Evolutionary conservation across 1,140 invertebrate genomes (phyloP), one percentile per base, ranked within the genome.

Genomic region (Pseudoatta argentina): DNA sequence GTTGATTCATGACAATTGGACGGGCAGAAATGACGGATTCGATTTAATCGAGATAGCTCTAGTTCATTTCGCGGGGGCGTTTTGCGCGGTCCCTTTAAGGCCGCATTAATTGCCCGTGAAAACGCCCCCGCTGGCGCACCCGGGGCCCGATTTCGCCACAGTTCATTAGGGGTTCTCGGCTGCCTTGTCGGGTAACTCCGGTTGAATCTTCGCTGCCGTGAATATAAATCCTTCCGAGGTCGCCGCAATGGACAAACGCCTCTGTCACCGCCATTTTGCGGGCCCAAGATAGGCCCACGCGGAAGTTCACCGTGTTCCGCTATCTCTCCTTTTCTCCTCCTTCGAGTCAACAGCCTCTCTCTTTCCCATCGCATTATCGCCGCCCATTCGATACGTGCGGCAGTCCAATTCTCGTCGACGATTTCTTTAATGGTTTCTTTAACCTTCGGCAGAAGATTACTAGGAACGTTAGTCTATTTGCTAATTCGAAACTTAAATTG

Each of bases 51-150:
- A 76, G 63, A 88, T 59, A 39, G 71, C 39, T 27, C 55, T 63
- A 48, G 27, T 61, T 53, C 53, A 55, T 81, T 88, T 57, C 72
- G 86, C 83, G 85, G 67, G 85, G 86, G 90, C 87, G 90, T 87
- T 88, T 67, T 82, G 61, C 51, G 82, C 64, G 24, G 67, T 21
- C 82, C 83, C 79, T 88, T 86, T 79, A 91, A 91, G 79, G 59
- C 71, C 81, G 85, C 89, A 91, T 91, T 92, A 93, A 93, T 92
- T 92, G 89, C 87, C 81, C 83, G 89, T 91, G 88, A 91, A 92
- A 92, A 91, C 87, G 89, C 90, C 88, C 71, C 85, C 90, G 87
- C 89, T 59, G 72, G n/a, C 66, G 55, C 61, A 85, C 67, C 34
- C 73, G 66, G 55, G 77, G 63, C 79, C 81, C 76, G 82, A 59